A percentile compares a stretch with the other conserved stretches of the same genome.
These are phyloP conservation scores for Brachyptera putata DNA, from an alignment of 2,888 invertebrate species.

Conservation along the genomic window DNA sequence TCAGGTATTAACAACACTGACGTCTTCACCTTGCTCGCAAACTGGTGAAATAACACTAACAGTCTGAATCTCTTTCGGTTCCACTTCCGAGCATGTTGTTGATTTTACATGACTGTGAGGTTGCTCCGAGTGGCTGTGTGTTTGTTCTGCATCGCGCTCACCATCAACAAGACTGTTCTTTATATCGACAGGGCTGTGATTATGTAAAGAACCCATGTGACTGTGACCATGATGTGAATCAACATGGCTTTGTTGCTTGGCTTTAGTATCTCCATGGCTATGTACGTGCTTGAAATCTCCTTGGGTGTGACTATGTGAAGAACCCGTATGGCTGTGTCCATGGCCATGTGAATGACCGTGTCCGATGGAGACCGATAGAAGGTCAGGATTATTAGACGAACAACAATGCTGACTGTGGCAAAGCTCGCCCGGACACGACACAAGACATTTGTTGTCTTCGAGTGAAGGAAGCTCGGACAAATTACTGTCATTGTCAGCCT, in stretches of 20 bases:
- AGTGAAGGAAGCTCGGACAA: constrained; percentile 41
- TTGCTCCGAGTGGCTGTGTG: too few species aligned
- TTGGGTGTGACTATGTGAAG: not conserved
- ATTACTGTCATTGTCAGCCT: constrained; percentile 40
- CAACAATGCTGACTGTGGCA: constrained; percentile 48
- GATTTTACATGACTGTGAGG: too few species aligned
- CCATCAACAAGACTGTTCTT: not conserved
- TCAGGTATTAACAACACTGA: too few species aligned
- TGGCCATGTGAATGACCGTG: constrained; percentile 14
- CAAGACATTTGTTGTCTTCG: constrained; percentile 41
- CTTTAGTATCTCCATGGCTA: not conserved
- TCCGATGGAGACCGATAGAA: not conserved
- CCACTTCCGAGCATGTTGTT: too few species aligned
- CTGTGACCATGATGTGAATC: not conserved
- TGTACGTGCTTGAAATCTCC: not conserved
- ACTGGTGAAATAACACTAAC: too few species aligned
- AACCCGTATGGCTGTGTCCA: not conserved
- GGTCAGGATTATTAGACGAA: constrained; percentile 1
- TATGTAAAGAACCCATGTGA: not conserved
- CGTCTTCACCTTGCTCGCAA: too few species aligned
- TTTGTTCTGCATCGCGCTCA: not conserved
- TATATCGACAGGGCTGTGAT: not conserved
- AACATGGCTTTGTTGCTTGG: not conserved
- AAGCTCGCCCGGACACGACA: constrained; percentile 45
- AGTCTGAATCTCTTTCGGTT: too few species aligned